These are phyloP conservation scores for Rhagonycha lutea DNA, from an alignment of 2,888 invertebrate genomes.

Conservation along the genomic window DNA sequence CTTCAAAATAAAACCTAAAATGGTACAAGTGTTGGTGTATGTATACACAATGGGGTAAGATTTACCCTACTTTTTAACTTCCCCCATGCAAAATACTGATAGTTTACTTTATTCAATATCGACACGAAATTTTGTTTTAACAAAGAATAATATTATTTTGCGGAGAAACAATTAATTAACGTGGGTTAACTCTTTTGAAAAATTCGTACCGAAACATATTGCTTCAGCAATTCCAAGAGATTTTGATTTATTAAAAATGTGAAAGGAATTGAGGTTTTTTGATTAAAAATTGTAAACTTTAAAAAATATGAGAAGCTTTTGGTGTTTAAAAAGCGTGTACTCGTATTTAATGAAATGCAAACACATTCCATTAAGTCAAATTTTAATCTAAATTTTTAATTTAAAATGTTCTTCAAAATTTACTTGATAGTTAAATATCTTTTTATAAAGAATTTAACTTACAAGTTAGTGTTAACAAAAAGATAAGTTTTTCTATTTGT, in stretches of 20 bases:
- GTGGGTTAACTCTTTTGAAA: neutral
- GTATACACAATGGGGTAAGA: neutral
- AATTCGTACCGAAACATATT: neutral
- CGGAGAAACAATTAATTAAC: neutral
- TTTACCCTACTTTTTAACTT: neutral
- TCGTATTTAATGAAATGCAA: neutral
- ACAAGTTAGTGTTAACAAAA: no score
- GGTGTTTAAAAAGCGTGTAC: neutral
- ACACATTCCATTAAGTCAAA: neutral
- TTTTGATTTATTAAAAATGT: neutral
- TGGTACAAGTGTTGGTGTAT: neutral
- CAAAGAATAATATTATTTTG: neutral
- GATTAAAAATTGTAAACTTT: neutral
- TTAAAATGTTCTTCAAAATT: neutral
- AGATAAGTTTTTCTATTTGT: no score
- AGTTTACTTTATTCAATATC: neutral
- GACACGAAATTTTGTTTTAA: neutral
- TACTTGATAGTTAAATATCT: neutral
- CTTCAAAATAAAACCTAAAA: neutral
- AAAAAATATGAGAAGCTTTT: neutral
- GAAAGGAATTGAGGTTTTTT: neutral
- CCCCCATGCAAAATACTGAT: neutral
- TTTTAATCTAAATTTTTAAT: neutral
- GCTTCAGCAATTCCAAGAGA: neutral
- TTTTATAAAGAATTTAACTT: neutral